Conservation (phyloP, 2,113 vertebrate genomes). For the Anolis carolinensis region DNA sequence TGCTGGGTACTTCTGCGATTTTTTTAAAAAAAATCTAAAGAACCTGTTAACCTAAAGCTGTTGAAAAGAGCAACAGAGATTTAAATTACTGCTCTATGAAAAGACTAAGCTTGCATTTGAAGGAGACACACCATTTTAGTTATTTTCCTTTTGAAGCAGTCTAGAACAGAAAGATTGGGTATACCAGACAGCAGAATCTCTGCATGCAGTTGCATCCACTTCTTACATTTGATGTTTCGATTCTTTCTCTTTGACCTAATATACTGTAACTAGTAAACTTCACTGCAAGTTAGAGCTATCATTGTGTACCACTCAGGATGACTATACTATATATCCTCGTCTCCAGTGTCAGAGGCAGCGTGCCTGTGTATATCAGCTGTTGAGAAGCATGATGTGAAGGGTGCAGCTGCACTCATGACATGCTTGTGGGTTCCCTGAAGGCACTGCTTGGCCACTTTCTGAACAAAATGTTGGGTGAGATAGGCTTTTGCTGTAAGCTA, state of each 20-base stretch:
- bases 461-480: too few relatives aligned
- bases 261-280: constrained; percentile 71
- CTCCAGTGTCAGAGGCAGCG: too few relatives aligned
- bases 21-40: background rate
- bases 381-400: too few relatives aligned
- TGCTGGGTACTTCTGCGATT: background rate
- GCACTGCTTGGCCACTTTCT: too few relatives aligned
- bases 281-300: constrained; percentile 13
- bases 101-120: constrained; percentile 27
- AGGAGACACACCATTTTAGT: background rate
- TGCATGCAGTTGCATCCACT: background rate
- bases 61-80: background rate
- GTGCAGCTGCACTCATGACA: too few relatives aligned
- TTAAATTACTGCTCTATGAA: background rate
- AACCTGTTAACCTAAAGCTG: background rate
- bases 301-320: too few relatives aligned
- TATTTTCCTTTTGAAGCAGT: background rate
- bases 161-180: too few relatives aligned
- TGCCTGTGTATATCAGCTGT: too few relatives aligned
- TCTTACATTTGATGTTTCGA: background rate
- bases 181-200: fast-evolving
- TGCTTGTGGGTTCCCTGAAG: too few relatives aligned
- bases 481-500: too few relatives aligned
- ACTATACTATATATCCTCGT: too few relatives aligned
- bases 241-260: constrained; percentile 70